Evolutionary conservation across 1,140 invertebrate genomes (phyloP).

Genomic region (Spodoptera litura): DNA sequence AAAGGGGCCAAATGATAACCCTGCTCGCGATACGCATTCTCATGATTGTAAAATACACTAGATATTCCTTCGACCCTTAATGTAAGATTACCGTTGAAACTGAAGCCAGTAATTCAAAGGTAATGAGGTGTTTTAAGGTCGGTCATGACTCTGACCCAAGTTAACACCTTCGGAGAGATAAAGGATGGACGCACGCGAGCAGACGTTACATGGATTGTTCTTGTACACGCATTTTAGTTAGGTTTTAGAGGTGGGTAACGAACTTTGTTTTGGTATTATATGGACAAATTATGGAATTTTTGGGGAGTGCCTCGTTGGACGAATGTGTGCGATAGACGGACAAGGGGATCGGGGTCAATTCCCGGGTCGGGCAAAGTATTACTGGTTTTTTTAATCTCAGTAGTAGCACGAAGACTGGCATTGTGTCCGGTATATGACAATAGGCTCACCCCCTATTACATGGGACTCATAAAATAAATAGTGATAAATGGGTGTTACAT

Average conservation of each 20-base stretch:
- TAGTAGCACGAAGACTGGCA: too few species aligned
- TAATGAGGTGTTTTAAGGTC: slow-evolving; percentile 48
- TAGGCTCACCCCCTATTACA: too few species aligned
- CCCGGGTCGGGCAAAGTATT: too few species aligned
- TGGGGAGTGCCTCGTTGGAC: too few species aligned
- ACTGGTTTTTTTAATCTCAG: too few species aligned
- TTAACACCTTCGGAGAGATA: slow-evolving; percentile 43
- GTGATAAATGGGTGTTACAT: too few species aligned
- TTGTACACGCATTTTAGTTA: neutral
- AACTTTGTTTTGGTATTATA: neutral
- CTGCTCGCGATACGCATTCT: slow-evolving; percentile 53
- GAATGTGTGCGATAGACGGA: too few species aligned
- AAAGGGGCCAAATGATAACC: slow-evolving; percentile 65
- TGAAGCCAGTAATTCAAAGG: slow-evolving; percentile 28
- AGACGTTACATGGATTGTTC: neutral
- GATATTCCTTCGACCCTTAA: slow-evolving; percentile 33
- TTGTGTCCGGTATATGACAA: too few species aligned
- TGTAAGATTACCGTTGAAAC: slow-evolving; percentile 51
- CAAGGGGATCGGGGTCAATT: too few species aligned
- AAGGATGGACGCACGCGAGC: slow-evolving; percentile 33
- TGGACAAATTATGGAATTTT: too few species aligned
- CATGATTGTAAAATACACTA: slow-evolving; percentile 58
- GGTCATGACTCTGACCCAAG: slow-evolving; percentile 31
- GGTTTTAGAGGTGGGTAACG: neutral
- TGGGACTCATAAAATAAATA: too few species aligned